Conservation (phyloP, 2,113 vertebrate genomes). For the Stigmatopora argus region DNA sequence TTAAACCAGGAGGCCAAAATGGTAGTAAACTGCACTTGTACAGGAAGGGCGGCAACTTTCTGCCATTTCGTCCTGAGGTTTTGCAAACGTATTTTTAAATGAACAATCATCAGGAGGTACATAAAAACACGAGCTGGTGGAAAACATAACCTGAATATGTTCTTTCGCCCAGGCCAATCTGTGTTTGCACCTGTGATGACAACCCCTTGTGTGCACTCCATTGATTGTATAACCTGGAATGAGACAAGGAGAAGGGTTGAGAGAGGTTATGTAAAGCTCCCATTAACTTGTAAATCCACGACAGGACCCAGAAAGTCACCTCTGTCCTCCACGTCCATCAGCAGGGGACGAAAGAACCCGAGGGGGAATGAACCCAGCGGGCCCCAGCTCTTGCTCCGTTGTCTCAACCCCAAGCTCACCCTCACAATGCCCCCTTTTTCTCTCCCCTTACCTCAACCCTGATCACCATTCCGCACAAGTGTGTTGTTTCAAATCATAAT, state of each 20-base stretch:
- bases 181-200: slow-evolving; percentile 74
- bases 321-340: slow-evolving; percentile 43
- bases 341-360: slow-evolving; percentile 40
- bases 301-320: slow-evolving; percentile 61
- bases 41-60: background rate
- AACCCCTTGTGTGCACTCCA: slow-evolving; percentile 67
- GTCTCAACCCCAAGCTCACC: slow-evolving; percentile 64
- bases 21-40: background rate
- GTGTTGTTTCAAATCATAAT: slow-evolving; percentile 98
- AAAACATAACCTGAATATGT: slow-evolving; percentile 51
- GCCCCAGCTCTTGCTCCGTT: slow-evolving; percentile 25
- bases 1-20: background rate
- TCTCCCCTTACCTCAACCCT: slow-evolving; percentile 64
- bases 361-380: slow-evolving; percentile 49
- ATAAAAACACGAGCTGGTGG: slow-evolving; percentile 38
- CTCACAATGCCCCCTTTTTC: slow-evolving; percentile 21
- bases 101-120: slow-evolving; percentile 23
- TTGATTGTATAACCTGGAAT: slow-evolving; percentile 70
- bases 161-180: slow-evolving; percentile 66
- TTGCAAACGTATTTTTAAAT: slow-evolving; percentile 6
- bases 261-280: slow-evolving; percentile 49
- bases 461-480: slow-evolving; percentile 88
- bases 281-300: slow-evolving; percentile 59
- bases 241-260: slow-evolving; percentile 40
- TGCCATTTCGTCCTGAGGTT: background rate